Base-by-base conservation (phyloP, 2,113 vertebrate genomes). In the Xerus inauris region DNA sequence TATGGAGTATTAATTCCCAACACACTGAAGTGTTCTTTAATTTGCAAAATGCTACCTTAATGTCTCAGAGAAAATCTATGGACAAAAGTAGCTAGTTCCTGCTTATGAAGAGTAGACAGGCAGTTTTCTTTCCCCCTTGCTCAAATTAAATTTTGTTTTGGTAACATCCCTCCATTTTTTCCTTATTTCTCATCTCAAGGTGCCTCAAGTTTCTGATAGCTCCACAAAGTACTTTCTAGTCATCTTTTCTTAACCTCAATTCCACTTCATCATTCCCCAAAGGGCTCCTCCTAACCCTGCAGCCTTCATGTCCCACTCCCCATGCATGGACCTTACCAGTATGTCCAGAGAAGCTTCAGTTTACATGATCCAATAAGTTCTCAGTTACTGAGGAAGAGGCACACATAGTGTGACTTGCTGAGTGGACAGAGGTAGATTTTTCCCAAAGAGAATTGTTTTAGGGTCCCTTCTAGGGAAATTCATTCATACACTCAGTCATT, bases 41-140 rank as follows among this genome's bases (percentile, higher is more conserved):
- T 51, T 96, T 86, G 51, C 80, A 97, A 96, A 88, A 91, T 42
- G 17, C 82, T 94, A 65, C 28, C 42, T 92, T 64, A 88, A 64
- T 11, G 17, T 28, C 84, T 75, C 64, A 73, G 47, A 76, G 75
- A 95, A 40, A 35, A 77, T 69, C 32, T 92, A 45, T 54, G 51
- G 76, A 67, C 40, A 47, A 22, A 59, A 84, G 22, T 38, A 51
- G 64, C 49, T 47, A 76, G 67, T 19, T 76, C 10, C 64, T 72
- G 51, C 30, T 89, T 82, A 64, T 20, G 10, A 73, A 91, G 47
- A 40, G n/a, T 47, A 69, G 65, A 87, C 73, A 81, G 35, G 19
- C 51, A 24, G 19, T 72, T 17, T 65, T 80, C n/a, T 54, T 13
- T n/a, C n/a, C 32, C 32, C n/a, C 42, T 30, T 57, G 42, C 47